A percentile compares a stretch with the other conserved stretches of the same genome.
Evolutionary conservation across 2,797 vertebrate genomes (phyloP).

Genomic region (Orientallactaga sibirica): DNA sequence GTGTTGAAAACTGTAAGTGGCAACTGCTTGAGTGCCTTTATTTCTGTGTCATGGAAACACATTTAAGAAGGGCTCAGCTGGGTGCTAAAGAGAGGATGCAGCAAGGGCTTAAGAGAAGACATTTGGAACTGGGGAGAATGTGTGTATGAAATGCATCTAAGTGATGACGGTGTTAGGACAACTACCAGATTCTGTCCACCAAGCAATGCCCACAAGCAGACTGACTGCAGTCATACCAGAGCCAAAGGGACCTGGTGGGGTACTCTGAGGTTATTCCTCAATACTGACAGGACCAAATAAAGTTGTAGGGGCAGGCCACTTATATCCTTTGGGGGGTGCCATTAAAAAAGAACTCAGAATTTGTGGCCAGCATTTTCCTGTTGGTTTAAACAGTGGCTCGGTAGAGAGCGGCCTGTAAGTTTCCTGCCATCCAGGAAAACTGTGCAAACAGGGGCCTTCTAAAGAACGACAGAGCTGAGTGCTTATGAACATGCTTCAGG

Average conservation of each 20-base stretch:
- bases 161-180: neutral
- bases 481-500: neutral
- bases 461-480: neutral
- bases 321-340: neutral
- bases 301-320: neutral
- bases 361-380: neutral
- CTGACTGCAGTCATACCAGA: neutral
- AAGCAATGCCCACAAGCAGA: neutral
- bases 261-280: neutral
- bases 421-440: neutral
- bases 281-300: neutral
- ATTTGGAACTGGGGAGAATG: neutral
- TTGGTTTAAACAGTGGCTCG: conserved; percentile 38
- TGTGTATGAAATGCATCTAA: neutral
- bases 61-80: neutral
- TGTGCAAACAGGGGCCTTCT: neutral
- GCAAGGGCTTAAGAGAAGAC: neutral
- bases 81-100: neutral
- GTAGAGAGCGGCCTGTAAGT: neutral
- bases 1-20: neutral
- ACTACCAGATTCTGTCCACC: neutral
- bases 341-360: neutral
- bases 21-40: neutral
- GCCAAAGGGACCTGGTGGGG: neutral
- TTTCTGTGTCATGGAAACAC: neutral